Percentiles rank a stretch among this genome's conserved stretches.
These are phyloP conservation scores for Pagrus major DNA, from an alignment of 2,113 vertebrate species.

Conservation along the genomic window DNA sequence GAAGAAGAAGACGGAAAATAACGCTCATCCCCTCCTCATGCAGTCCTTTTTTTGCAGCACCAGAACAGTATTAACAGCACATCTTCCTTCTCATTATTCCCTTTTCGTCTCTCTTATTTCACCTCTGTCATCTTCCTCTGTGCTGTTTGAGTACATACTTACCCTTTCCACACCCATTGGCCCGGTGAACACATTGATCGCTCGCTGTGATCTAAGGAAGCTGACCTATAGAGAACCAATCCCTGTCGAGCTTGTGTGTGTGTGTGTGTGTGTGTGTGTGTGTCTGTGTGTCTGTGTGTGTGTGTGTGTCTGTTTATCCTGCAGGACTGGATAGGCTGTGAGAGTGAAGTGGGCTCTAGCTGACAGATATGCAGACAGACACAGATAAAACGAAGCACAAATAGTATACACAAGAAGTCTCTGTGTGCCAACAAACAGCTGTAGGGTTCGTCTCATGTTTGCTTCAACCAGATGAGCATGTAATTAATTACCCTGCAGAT, in stretches of 20 bases:
- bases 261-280: constrained; percentile 18
- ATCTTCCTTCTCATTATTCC: constrained; percentile 31
- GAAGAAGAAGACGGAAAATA: too few relatives aligned
- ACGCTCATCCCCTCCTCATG: constrained; percentile 9
- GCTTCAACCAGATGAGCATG: constrained; percentile 25
- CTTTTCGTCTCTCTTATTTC: constrained; percentile 5
- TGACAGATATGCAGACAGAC: not conserved
- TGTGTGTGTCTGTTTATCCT: constrained; percentile 37
- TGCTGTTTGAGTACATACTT: constrained; percentile 30
- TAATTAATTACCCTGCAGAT: constrained; percentile 58
- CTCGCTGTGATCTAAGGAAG: constrained; percentile 49
- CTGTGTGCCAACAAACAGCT: constrained; percentile 11
- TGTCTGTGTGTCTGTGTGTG: too few relatives aligned
- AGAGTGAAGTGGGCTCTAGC: constrained; percentile 5
- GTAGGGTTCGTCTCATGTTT: constrained; percentile 38
- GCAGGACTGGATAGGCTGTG: constrained; percentile 31
- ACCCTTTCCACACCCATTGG: constrained; percentile 36
- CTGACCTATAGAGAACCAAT: constrained; percentile 58
- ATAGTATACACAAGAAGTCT: not conserved
- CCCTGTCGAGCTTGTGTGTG: not conserved
- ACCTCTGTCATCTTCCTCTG: constrained; percentile 40
- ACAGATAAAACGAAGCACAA: constrained; percentile 9
- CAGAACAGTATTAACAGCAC: constrained; percentile 21
- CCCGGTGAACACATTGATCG: constrained; percentile 62
- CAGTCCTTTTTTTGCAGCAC: not conserved